phyloP scores from a whole-genome alignment of 2,113 vertebrate genomes.

The Candoia aspera region DNA sequence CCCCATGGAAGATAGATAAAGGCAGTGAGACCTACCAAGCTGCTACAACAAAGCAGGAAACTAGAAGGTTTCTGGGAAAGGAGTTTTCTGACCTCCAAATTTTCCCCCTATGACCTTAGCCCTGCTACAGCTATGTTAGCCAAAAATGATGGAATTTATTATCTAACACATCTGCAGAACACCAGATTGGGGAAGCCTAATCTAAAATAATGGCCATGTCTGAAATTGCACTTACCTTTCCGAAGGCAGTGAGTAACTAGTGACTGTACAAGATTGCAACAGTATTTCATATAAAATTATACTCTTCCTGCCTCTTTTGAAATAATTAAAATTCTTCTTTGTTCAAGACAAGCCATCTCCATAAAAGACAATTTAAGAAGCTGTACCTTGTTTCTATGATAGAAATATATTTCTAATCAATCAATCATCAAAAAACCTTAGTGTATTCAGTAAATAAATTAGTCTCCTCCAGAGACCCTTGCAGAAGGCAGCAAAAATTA shows the following conservation, averaged over 20 bases:
- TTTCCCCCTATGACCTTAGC: not conserved
- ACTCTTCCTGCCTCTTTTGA: not conserved
- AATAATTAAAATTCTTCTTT: not conserved
- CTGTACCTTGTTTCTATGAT: not conserved
- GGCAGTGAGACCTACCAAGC: not conserved
- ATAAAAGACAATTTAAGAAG: not conserved
- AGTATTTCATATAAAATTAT: not conserved
- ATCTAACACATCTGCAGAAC: not conserved
- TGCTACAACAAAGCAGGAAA: not conserved
- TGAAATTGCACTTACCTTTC: not conserved
- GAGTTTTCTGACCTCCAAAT: not conserved
- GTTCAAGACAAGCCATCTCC: not conserved
- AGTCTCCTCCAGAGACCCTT: constrained; percentile 12
- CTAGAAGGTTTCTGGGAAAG: not conserved
- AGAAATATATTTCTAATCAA: not conserved
- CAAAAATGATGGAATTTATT: not conserved
- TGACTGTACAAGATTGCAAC: not conserved
- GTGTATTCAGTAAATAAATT: constrained; percentile 15
- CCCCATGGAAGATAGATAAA: not conserved
- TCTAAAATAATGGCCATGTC: not conserved
- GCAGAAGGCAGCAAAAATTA: constrained; percentile 31
- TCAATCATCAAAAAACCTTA: not conserved
- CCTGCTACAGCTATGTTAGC: not conserved
- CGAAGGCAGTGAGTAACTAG: not conserved
- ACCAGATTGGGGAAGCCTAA: not conserved